A percentile compares a stretch with the other conserved stretches of the same genome.
These are phyloP conservation scores for Drosophila simulans DNA, from an alignment of 1,140 invertebrate genomes.

Conservation along the genomic window DNA sequence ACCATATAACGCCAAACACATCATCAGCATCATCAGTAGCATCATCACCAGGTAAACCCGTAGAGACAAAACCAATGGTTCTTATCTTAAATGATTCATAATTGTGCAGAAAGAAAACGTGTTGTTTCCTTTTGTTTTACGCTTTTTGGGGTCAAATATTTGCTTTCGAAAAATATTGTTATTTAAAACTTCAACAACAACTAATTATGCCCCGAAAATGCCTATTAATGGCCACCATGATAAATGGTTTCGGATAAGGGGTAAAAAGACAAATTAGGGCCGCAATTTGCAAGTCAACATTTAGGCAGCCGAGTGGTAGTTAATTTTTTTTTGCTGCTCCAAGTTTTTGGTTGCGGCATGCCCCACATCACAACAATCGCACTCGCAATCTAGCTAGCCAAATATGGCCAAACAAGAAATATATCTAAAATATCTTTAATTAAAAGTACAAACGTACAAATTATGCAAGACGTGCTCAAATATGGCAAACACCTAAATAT, in stretches of 20 bases:
- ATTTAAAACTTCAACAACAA: slow-evolving; percentile 46
- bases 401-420: slow-evolving; percentile 66
- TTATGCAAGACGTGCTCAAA: slow-evolving; percentile 79
- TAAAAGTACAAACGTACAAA: slow-evolving; percentile 78
- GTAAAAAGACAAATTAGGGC: slow-evolving; percentile 55
- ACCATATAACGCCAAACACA: slow-evolving; percentile 38
- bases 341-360: slow-evolving; percentile 20
- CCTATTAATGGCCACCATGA: slow-evolving; percentile 54
- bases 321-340: slow-evolving; percentile 1
- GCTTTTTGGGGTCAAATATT: slow-evolving; percentile 54
- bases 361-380: slow-evolving; percentile 34
- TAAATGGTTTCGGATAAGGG: slow-evolving; percentile 35
- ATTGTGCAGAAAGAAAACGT: slow-evolving; percentile 52
- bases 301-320: slow-evolving; percentile 7
- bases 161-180: slow-evolving; percentile 56
- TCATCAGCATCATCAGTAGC: slow-evolving; percentile 35
- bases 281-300: slow-evolving; percentile 57
- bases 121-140: slow-evolving; percentile 14
- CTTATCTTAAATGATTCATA: slow-evolving; percentile 60
- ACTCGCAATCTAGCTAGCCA: slow-evolving; percentile 19
- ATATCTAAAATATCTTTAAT: slow-evolving; percentile 75
- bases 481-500: slow-evolving; percentile 81
- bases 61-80: slow-evolving; percentile 28
- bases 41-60: slow-evolving; percentile 33
- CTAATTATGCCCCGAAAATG: slow-evolving; percentile 43